These are phyloP conservation scores for Amyelois transitella DNA, from an alignment of 1,140 invertebrate genomes.

Conservation along the genomic window DNA sequence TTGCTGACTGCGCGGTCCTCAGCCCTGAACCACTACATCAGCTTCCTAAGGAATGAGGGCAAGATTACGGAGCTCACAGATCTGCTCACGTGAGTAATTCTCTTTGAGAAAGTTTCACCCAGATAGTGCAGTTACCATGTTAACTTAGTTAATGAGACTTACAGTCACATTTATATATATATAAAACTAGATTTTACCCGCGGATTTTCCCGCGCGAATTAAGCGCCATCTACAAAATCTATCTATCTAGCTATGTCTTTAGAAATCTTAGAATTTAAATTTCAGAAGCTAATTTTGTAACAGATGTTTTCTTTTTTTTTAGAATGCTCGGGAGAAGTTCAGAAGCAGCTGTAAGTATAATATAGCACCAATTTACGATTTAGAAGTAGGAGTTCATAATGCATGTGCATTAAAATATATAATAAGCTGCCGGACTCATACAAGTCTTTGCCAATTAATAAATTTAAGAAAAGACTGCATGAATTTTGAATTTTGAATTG, in stretches of 20 bases:
- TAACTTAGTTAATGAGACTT: background rate
- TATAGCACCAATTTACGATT: too few relatives aligned
- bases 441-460: too few relatives aligned
- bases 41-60: constrained; percentile 69
- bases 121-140: background rate
- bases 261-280: too few relatives aligned
- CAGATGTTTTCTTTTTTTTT: constrained; percentile 38
- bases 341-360: constrained; percentile 74
- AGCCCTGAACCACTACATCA: constrained; percentile 75
- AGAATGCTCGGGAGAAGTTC: constrained; percentile 75
- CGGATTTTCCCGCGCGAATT: too few relatives aligned
- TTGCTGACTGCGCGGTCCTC: constrained; percentile 67
- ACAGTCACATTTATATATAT: background rate
- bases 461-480: too few relatives aligned
- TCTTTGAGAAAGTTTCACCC: background rate
- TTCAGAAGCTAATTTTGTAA: too few relatives aligned
- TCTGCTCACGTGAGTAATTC: constrained; percentile 62
- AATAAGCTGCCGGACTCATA: too few relatives aligned
- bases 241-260: too few relatives aligned
- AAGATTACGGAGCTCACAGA: constrained; percentile 72
- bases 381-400: too few relatives aligned
- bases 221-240: too few relatives aligned
- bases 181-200: constrained; percentile 9
- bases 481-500: too few relatives aligned
- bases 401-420: too few relatives aligned